Evolutionary conservation across 2,888 invertebrate genomes (phyloP).

Genomic region (Kuschelorhynchus macadamiae): DNA sequence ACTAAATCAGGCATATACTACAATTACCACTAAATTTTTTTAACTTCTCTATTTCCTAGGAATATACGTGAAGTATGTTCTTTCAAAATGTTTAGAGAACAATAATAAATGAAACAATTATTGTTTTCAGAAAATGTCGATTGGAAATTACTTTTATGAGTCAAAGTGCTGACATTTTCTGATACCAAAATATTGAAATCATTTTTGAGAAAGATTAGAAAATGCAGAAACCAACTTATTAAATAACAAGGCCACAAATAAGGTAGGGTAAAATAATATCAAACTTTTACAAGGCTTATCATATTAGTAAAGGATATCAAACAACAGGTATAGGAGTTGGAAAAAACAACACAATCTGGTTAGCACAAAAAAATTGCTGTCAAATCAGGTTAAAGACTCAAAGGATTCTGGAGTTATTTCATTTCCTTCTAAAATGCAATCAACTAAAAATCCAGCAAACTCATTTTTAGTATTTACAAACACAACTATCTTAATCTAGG

Average conservation of each 20-base stretch:
- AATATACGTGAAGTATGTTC: no score
- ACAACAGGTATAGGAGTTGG: constrained; percentile 2
- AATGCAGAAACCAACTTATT: constrained; percentile 42
- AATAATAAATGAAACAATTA: no score
- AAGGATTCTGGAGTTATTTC: constrained; percentile 14
- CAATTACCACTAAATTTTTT: no score
- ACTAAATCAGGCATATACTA: no score
- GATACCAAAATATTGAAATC: neutral
- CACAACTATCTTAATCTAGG: constrained; percentile 29
- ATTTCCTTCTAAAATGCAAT: constrained; percentile 32
- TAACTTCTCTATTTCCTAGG: no score
- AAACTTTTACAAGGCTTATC: constrained; percentile 9
- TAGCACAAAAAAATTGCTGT: constrained; percentile 22
- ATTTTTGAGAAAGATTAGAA: constrained; percentile 27
- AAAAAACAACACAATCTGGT: constrained; percentile 20
- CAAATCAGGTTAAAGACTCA: constrained; percentile 7
- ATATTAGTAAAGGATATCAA: constrained; percentile 23
- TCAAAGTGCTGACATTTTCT: constrained; percentile 3
- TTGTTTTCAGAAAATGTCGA: constrained; percentile 3
- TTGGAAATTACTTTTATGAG: no score
- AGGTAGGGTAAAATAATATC: constrained; percentile 24
- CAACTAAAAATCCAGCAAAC: constrained; percentile 33
- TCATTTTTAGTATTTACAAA: constrained; percentile 34
- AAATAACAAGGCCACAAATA: constrained; percentile 34
- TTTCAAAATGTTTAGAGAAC: no score